These are phyloP conservation scores for Nomada lathburiana DNA, from an alignment of 2,888 invertebrate species.

Conservation along the genomic window DNA sequence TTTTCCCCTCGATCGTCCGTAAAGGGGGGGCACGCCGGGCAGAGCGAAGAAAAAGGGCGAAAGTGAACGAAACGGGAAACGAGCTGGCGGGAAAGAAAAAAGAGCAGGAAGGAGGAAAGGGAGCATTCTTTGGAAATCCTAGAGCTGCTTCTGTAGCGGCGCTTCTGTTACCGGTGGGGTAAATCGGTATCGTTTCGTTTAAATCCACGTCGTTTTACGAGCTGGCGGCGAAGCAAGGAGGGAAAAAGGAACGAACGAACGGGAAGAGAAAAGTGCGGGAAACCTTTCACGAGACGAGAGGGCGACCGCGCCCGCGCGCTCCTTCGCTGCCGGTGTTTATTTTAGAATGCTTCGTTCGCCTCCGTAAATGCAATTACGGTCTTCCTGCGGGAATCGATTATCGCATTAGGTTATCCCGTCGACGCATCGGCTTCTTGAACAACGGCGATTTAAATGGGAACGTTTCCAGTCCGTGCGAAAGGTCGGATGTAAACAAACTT, in stretches of 20 bases:
- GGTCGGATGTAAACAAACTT: neutral
- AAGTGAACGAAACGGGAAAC: constrained; percentile 28
- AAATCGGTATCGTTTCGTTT: constrained; percentile 67
- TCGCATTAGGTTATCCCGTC: constrained; percentile 59
- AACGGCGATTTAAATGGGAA: constrained; percentile 43
- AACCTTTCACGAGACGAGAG: constrained; percentile 56
- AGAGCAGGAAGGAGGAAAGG: neutral
- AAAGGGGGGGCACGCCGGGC: constrained; percentile 22
- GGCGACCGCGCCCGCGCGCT: constrained; percentile 15
- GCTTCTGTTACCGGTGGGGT: constrained; percentile 54
- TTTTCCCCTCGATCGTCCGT: constrained; percentile 55
- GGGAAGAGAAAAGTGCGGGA: constrained; percentile 34
- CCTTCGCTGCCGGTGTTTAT: constrained; percentile 54
- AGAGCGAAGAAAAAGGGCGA: constrained; percentile 5
- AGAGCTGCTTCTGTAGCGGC: constrained; percentile 56
- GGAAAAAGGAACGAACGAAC: neutral
- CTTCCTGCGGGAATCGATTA: constrained; percentile 65
- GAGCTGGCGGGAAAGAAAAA: constrained; percentile 26
- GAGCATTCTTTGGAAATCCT: constrained; percentile 65
- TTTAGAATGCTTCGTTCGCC: constrained; percentile 62
- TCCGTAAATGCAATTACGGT: constrained; percentile 64
- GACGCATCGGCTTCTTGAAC: constrained; percentile 50
- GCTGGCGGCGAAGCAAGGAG: constrained; percentile 32
- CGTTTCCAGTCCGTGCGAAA: constrained; percentile 6
- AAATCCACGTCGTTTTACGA: constrained; percentile 68